Base-by-base conservation (phyloP, 1,140 invertebrate species). In the Pissodes strobi region DNA sequence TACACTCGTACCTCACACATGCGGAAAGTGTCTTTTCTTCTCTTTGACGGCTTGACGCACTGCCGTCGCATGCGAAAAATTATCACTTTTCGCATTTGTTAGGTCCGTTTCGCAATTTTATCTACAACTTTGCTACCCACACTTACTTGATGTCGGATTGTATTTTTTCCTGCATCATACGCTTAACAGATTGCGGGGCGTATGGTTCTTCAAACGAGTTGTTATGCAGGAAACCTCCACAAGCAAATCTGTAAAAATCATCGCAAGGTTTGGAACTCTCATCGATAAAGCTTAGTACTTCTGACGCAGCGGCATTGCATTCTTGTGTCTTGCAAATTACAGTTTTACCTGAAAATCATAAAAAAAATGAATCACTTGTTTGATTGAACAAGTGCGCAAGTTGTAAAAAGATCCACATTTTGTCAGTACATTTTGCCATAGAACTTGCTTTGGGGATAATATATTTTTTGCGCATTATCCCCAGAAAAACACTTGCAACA, bases 191-290 rank as follows among this genome's bases (percentile, higher is more conserved):
- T 43, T 63, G 38, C 2, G 13, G 12, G 13, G 1, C 8, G 17
- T 56, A 34, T 2, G 23, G 1, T 18, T 62, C 41, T 8, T 60
- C 64, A 39, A 17, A 25, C 0, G 52, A 23, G n/a, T 37, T 22
- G 17, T 66, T 61, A 19, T 58, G 34, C 17, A 66, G 13, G 22
- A 67, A 71, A 1, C 90, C 89, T 2, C 92, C 92, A 74, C 93
- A 95, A 0, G 92, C 88, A 72, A 89, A 95, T 69, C 90, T 84
- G 76, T 94, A 95, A 76, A 96, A 97, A 76, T 97, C 92, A 8
- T 90, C 80, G 74, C 94, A 97, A 0, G 94, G 94, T 79, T 94
- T 85, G 0, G 85, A 84, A 18, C 76, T 80, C 0, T 72, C 76
- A 71, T 95, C 90, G 87, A 94, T 93, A 69, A 87, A 89, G 49